A percentile compares a stretch with the other conserved stretches of the same genome.
These are phyloP conservation scores for Cryptoprocta ferox DNA, from an alignment of 2,797 vertebrate genomes.

Conservation along the genomic window DNA sequence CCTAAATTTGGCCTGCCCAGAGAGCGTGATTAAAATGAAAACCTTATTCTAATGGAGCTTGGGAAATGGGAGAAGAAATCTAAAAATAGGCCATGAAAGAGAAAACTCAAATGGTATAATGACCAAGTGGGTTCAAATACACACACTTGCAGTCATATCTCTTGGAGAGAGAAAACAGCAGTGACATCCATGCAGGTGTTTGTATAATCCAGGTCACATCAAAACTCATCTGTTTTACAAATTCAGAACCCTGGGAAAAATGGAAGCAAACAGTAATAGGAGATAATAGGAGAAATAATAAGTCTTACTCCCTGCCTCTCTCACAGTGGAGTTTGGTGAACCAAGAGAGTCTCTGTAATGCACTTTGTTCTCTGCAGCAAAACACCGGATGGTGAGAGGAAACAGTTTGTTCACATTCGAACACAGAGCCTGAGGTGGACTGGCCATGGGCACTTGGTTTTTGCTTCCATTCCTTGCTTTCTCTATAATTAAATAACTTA, in stretches of 20 bases:
- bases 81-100: constrained; percentile 75
- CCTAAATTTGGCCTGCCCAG: constrained; percentile 75
- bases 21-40: constrained; percentile 80
- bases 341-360: background rate
- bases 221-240: constrained; percentile 64
- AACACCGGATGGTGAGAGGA: background rate
- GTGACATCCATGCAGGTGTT: constrained; percentile 61
- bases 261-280: constrained; percentile 63
- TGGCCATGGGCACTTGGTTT: background rate
- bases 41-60: constrained; percentile 72
- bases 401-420: background rate
- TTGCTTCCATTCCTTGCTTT: constrained; percentile 6
- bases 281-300: constrained; percentile 61
- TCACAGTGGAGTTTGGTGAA: background rate
- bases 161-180: constrained; percentile 51
- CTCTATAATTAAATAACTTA: background rate
- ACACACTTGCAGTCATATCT: constrained; percentile 28
- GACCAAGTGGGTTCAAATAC: constrained; percentile 64
- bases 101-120: constrained; percentile 59
- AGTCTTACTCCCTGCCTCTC: constrained; percentile 33
- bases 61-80: constrained; percentile 67
- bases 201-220: constrained; percentile 71
- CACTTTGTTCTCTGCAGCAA: constrained; percentile 44
- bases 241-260: constrained; percentile 53
- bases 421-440: background rate